Percentiles rank a stretch among this genome's conserved stretches.
Conservation (phyloP, 2,888 invertebrate genomes). For the Galerucella calmariensis region DNA sequence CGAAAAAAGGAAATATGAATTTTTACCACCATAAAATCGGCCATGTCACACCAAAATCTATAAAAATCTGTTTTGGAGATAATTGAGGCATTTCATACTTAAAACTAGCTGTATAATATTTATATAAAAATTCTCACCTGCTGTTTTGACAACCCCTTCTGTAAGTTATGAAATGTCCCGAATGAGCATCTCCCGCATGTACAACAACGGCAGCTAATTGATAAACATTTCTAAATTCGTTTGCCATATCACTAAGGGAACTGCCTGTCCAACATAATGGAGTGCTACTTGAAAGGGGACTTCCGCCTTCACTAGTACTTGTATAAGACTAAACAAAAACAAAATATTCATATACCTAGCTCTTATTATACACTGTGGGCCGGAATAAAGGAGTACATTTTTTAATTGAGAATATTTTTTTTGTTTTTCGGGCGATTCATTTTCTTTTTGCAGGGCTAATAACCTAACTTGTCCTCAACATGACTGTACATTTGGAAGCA, state of each 20-base stretch:
- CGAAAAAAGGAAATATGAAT: too few species aligned
- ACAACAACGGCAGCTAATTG: slow-evolving; percentile 87
- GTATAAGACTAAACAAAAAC: slow-evolving; percentile 56
- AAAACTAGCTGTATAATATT: neutral
- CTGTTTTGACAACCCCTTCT: slow-evolving; percentile 74
- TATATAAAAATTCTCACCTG: slow-evolving; percentile 54
- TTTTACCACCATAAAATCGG: too few species aligned
- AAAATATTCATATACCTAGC: neutral
- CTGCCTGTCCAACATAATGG: slow-evolving; percentile 61
- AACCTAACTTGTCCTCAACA: too few species aligned
- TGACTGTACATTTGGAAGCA: too few species aligned
- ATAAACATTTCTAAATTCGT: slow-evolving; percentile 73
- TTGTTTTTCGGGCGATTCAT: too few species aligned
- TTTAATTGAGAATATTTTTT: too few species aligned
- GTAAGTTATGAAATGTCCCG: slow-evolving; percentile 96
- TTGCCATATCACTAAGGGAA: slow-evolving; percentile 60
- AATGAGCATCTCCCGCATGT: slow-evolving; percentile 88
- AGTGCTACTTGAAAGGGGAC: slow-evolving; percentile 67
- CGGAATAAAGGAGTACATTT: too few species aligned
- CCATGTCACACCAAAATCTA: too few species aligned
- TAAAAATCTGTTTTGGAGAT: too few species aligned
- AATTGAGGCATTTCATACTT: too few species aligned
- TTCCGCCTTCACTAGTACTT: slow-evolving; percentile 69
- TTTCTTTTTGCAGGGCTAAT: too few species aligned
- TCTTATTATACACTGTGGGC: too few species aligned